These are phyloP conservation scores for Drosophila leontia DNA, from an alignment of 1,140 invertebrate genomes.

Conservation along the genomic window DNA sequence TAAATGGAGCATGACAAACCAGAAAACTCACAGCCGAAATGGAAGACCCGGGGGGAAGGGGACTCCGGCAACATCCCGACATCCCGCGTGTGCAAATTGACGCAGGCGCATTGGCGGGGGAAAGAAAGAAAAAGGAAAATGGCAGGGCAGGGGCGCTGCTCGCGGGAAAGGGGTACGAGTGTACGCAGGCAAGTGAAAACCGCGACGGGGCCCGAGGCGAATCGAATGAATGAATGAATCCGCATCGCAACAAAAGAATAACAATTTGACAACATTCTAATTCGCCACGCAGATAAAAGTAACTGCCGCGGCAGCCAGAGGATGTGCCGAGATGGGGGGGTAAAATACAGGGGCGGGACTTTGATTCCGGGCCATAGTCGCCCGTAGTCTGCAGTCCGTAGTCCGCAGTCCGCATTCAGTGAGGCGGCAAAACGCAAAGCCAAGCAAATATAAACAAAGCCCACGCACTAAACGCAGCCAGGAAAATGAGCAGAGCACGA, in stretches of 20 bases:
- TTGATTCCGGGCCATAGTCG: conserved; percentile 52
- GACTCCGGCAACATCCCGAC: conserved; percentile 23
- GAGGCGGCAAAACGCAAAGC: conserved; percentile 81
- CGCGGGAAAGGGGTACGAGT: conserved; percentile 59
- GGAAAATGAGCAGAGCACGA: conserved; percentile 26
- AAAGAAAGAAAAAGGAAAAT: background rate
- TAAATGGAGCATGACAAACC: conserved; percentile 85
- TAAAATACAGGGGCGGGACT: conserved; percentile 40
- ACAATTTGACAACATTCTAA: conserved; percentile 85
- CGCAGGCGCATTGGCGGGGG: conserved; percentile 32
- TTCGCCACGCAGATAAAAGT: conserved; percentile 83
- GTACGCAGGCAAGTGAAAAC: conserved; percentile 50
- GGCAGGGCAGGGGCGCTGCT: background rate
- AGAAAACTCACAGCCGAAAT: conserved; percentile 71
- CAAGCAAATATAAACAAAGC: conserved; percentile 78
- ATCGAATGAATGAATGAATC: conserved; percentile 82
- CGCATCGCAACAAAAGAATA: conserved; percentile 83
- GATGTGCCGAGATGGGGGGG: conserved; percentile 5
- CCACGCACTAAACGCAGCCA: conserved; percentile 45
- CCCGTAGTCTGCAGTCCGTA: conserved; percentile 1
- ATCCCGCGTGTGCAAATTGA: conserved; percentile 44
- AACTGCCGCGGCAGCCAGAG: conserved; percentile 47
- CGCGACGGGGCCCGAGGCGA: conserved; percentile 55
- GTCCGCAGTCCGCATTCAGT: conserved; percentile 42
- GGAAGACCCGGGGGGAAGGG: conserved; percentile 1